Conservation (phyloP, 2,113 vertebrate species). For the Cinclus mexicanus region DNA sequence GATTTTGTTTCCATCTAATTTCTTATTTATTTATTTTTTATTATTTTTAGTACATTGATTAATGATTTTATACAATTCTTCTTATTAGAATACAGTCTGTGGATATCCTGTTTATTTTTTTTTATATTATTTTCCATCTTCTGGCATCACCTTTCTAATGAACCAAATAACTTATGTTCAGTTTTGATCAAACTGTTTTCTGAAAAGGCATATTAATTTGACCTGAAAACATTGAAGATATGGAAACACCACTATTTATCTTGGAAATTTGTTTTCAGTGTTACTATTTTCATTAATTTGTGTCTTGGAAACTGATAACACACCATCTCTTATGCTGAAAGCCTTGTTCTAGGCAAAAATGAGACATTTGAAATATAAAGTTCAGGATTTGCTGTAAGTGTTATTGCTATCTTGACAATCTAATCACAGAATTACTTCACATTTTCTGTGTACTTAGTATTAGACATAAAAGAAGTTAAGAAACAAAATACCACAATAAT, state of each 20-base stretch:
- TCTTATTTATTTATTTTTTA: not conserved
- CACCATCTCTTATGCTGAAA: not conserved
- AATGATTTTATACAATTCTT: not conserved
- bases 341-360: not conserved
- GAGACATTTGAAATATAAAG: not conserved
- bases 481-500: not conserved
- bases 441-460: not conserved
- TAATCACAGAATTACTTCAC: not conserved
- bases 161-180: not conserved
- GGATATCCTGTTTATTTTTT: not conserved
- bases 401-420: not conserved
- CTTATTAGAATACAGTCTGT: not conserved
- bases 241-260: not conserved
- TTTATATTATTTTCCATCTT: not conserved
- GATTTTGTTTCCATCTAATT: not conserved
- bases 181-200: not conserved
- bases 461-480: not conserved
- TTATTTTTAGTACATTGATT: not conserved
- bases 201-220: not conserved
- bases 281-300: not conserved
- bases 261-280: not conserved
- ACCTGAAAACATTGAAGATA: not conserved
- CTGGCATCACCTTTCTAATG: not conserved
- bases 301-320: not conserved
- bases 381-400: not conserved